These are phyloP conservation scores for Philaenus spumarius DNA, from an alignment of 1,140 invertebrate species.

Conservation along the genomic window DNA sequence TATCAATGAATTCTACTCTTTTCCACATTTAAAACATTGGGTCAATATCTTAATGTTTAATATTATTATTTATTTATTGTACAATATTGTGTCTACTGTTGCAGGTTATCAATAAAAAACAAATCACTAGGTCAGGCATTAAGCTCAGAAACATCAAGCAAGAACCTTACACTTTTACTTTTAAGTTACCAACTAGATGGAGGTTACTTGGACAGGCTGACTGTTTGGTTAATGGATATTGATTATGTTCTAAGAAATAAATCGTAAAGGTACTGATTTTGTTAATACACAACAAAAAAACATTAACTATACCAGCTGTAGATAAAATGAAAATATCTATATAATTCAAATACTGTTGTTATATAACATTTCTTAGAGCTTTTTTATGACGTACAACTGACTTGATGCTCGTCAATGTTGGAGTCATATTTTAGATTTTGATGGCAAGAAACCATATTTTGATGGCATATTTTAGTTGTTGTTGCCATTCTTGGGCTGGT, in stretches of 20 bases:
- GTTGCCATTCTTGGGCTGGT: too few relatives aligned
- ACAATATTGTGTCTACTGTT: constrained; percentile 45
- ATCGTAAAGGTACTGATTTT: not conserved
- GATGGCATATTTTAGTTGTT: too few relatives aligned
- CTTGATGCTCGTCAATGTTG: too few relatives aligned
- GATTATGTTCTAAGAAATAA: constrained; percentile 16
- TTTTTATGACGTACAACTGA: too few relatives aligned
- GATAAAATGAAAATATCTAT: too few relatives aligned
- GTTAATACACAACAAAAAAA: too few relatives aligned
- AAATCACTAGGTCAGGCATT: constrained; percentile 36
- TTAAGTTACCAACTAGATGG: constrained; percentile 45
- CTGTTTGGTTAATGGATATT: constrained; percentile 44
- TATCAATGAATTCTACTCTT: not conserved
- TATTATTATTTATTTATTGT: constrained; percentile 28
- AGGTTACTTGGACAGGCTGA: constrained; percentile 44
- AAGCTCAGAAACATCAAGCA: constrained; percentile 37
- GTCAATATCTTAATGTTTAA: constrained; percentile 18
- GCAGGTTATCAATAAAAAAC: constrained; percentile 42
- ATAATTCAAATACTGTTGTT: too few relatives aligned
- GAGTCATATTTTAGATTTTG: too few relatives aligned
- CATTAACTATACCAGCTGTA: too few relatives aligned
- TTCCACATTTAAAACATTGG: not conserved
- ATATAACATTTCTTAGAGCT: too few relatives aligned
- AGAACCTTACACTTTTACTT: constrained; percentile 43
- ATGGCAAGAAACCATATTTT: too few relatives aligned